Evolutionary conservation across 64 coral and sea anemone genomes (phyloP).

Genomic region (Montipora cactus): DNA sequence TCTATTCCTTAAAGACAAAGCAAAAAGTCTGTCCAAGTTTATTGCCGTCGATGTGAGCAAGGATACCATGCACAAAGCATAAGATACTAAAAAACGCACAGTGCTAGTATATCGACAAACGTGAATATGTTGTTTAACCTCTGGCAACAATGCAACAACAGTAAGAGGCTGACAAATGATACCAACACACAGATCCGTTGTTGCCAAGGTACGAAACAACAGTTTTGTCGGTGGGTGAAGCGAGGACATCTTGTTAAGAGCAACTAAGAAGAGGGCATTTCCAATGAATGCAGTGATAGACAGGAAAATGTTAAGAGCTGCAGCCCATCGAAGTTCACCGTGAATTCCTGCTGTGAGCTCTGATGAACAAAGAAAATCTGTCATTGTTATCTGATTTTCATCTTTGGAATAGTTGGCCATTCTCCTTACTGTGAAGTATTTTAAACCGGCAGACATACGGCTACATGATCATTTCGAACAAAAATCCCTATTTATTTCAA

Average conservation of each 20-base stretch:
- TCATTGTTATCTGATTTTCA: not conserved
- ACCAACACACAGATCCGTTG: conserved; percentile 15
- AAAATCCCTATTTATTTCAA: no score
- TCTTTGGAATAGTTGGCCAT: not conserved
- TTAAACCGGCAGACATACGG: no score
- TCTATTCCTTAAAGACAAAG: not conserved
- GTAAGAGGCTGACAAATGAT: not conserved
- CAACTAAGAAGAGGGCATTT: not conserved
- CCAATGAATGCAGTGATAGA: not conserved
- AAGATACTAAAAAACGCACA: not conserved
- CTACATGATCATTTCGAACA: no score
- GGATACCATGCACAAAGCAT: not conserved
- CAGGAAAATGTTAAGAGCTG: not conserved
- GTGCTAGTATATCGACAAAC: not conserved
- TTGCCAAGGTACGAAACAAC: not conserved
- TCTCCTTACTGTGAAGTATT: not conserved
- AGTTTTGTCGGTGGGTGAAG: conserved; percentile 20
- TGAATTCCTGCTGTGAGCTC: not conserved
- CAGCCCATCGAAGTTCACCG: not conserved
- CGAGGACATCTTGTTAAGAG: not conserved
- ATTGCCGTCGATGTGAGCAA: not conserved
- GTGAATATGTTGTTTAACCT: no score
- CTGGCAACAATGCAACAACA: not conserved
- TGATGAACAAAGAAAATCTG: not conserved
- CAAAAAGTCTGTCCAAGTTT: conserved; percentile 14